Base-by-base conservation (phyloP, 2,888 invertebrate genomes). In the Microplitis manilae region DNA sequence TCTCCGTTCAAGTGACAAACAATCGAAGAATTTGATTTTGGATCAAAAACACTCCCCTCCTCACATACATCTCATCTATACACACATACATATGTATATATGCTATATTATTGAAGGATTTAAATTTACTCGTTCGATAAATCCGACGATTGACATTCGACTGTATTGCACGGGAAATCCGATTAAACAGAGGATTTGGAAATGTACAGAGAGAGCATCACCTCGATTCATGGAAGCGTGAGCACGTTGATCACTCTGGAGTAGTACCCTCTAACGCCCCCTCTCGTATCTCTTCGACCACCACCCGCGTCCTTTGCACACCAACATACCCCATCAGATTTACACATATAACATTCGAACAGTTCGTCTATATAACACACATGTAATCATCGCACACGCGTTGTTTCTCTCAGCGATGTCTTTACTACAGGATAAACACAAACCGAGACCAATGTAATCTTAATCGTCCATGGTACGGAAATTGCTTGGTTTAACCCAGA, bases 401-500 rank as follows among this genome's bases (percentile, higher is more conserved):
- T 50, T 50, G 13, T 50, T 50, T 50, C 50, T 50, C 50, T 50
- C 9, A 50, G 50, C 13, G 13, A 13, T 50, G 8, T 13, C 50
- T 50, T 50, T 50, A 50, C 50, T 50, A 50, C 8, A 50, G 50
- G 13, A 50, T 50, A 61, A 15, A 39, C 38, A 71, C 71, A 61
- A 64, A 65, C 62, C 73, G 9, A 65, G 62, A 61, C 68, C 61
- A 60, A 75, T 68, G 61, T 72, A 71, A 76, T 68, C 72, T 72
- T 76, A 76, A 76, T 76, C 67, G 72, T 69, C 61, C 59, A 59
- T 40, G 72, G 60, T 72, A 60, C 60, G 40, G 61, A 65, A 68
- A 76, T 76, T 76, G 76, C 72, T 76, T 71, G 72, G 72, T 59
- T 76, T 72, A 76, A 76, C 71, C 67, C 61, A 72, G 40, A 71